Conservation (phyloP, 2,888 invertebrate genomes). For the Pyrrhosoma nymphula region DNA sequence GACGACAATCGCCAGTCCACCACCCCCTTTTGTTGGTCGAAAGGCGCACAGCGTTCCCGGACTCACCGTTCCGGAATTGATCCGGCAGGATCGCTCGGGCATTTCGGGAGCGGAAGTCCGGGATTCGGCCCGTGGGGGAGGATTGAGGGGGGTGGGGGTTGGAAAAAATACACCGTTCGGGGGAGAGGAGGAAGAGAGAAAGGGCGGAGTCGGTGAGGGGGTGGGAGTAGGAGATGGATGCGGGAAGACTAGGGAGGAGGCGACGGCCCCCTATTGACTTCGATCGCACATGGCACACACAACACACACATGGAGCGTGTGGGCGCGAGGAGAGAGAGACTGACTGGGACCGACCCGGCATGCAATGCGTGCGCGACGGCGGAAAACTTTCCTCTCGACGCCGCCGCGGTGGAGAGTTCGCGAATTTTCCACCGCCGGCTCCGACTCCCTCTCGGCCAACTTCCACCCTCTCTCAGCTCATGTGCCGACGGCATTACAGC, state of each 20-base stretch:
- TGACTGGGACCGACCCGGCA: not conserved
- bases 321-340: not conserved
- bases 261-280: not conserved
- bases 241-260: not conserved
- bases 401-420: not conserved
- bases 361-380: not conserved
- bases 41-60: not conserved
- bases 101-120: slow-evolving; percentile 35
- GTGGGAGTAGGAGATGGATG: not conserved
- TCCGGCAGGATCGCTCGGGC: slow-evolving; percentile 25
- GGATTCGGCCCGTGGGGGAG: slow-evolving; percentile 4
- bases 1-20: not conserved
- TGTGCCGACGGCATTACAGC: no score
- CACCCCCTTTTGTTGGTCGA: not conserved
- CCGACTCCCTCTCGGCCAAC: not conserved
- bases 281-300: not conserved
- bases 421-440: not conserved
- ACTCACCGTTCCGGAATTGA: slow-evolving; percentile 35
- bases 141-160: not conserved
- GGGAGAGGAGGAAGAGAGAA: not conserved
- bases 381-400: not conserved
- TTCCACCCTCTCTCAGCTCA: no score
- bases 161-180: not conserved
- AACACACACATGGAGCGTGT: not conserved
- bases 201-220: not conserved